Conservation (phyloP, 92 coral and sea anemone genomes). For the Muricea muricata region DNA sequence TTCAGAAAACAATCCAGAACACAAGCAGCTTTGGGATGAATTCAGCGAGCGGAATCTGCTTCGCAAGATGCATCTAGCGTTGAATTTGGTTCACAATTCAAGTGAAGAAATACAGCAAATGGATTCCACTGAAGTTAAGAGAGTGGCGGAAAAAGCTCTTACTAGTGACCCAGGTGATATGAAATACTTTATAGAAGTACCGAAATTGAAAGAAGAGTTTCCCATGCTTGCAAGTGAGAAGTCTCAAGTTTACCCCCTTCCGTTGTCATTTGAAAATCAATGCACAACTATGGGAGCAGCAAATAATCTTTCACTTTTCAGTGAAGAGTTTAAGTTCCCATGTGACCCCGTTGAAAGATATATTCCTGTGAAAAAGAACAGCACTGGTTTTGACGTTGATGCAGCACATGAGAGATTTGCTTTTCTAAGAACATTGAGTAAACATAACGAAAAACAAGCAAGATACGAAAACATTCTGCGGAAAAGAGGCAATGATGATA, state of each 20-base stretch:
- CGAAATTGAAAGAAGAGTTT: slow-evolving; percentile 43
- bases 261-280: too few species aligned
- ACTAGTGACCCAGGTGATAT: background rate
- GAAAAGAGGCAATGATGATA: background rate
- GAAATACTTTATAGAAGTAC: slow-evolving; percentile 14
- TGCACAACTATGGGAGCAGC: too few species aligned
- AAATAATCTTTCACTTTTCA: too few species aligned
- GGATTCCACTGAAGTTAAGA: background rate
- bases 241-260: slow-evolving; percentile 28
- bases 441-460: slow-evolving; percentile 38
- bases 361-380: slow-evolving; percentile 40
- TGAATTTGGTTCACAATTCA: slow-evolving; percentile 20
- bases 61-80: too few species aligned
- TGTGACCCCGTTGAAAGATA: too few species aligned
- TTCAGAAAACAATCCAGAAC: too few species aligned
- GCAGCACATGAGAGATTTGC: slow-evolving; percentile 52
- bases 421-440: slow-evolving; percentile 48
- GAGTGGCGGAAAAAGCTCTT: background rate
- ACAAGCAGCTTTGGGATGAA: too few species aligned
- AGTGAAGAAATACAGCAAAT: slow-evolving; percentile 7
- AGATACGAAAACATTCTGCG: slow-evolving; percentile 25
- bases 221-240: slow-evolving; percentile 19
- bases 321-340: too few species aligned
- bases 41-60: too few species aligned
- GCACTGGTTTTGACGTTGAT: slow-evolving; percentile 46